Base-by-base conservation (phyloP, 2,888 invertebrate genomes). In the Altica lythri region DNA sequence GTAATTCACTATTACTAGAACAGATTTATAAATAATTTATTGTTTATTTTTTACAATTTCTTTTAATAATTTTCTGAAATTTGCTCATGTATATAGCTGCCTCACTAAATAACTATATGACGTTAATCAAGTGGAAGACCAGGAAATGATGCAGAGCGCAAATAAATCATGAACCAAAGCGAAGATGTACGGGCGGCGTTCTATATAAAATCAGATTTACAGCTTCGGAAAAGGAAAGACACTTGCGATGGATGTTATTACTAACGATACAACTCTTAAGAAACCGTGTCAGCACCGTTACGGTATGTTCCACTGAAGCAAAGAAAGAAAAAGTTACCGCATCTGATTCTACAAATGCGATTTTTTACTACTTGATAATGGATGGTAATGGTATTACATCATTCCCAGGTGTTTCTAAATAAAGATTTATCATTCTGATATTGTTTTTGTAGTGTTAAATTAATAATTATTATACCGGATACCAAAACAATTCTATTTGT, bases 321-420 rank as follows among this genome's bases (percentile, higher is more conserved):
- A 29, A 48, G 22, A 48, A 48, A 48, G 48, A 48, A 48, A 48
- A 48, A 48, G 48, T 48, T 48, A 38, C 14, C 1, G 48, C 48
- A 48, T 48, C 48, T 12, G 38, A 48, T 48, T 37, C 47, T 48
- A 22, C 47, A 30, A 38, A 27, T 18, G 37, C 16, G 19, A 4
- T 29, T 48, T 47, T 48, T 48, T 40, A 17, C 12, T 19, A 19
- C 19, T 18, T 10, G 10, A 38, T 38, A 35, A 35, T 35, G 16
- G 16, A 29, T 35, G 14, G 16, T 38, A 19, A 16, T 14, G 12
- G 10, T 9, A 38, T 38, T 38, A 38, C 18, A 16, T 16, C 19
- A 38, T n/a, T 14, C 13, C 16, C 14, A 35, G 35, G 35, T 35
- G 35, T 35, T 17, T n/a, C n/a, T n/a, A n/a, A n/a, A n/a, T n/a